Base-by-base conservation (phyloP, 1,140 invertebrate species). In the Mycetomoellerius zeteki region DNA sequence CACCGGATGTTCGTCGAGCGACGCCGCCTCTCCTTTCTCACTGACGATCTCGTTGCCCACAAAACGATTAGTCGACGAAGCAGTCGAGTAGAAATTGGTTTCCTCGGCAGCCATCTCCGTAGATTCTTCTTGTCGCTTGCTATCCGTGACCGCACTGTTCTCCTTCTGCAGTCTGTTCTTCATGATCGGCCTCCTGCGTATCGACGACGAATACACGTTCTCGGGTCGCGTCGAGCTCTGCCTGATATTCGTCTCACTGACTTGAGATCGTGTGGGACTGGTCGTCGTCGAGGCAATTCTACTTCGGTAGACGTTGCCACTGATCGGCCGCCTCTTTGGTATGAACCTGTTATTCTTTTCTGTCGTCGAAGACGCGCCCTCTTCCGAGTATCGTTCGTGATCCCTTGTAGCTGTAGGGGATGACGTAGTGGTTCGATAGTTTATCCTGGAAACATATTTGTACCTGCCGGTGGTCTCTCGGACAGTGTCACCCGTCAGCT, bases 101-200 rank as follows among this genome's bases (percentile, higher is more conserved):
- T 94, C 93, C 80, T 94, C 94, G 0, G 93, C 92, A 0, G 92
- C 65, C 91, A 94, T 93, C 87, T 94, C 94, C 37, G 92, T 93
- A 0, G 86, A 54, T 1, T 90, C 80, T 1, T 89, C 30, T 12
- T 86, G 69, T 6, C 75, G 65, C 12, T 87, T 92, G 75, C 37
- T 90, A n/a, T 72, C 71, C 30, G 21, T 58, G 0, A 52, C 86
- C 12, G 33, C 37, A n/a, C 27, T 50, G 3, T 77, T 33, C 89
- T 84, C 80, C 54, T 75, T 84, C 3, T 84, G 78, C 37, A 69
- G 33, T 7, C 77, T 80, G 50, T 86, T 93, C 87, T 91, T 92
- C 67, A 92, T 82, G 73, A 43, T 56, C 27, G 94, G 93, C 4
- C 92, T 84, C 0, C 93, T 86, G 43, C 93, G 82, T 4, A 94